Base-by-base conservation (phyloP, 2,113 vertebrate genomes). In the Manacus vitellinus region DNA sequence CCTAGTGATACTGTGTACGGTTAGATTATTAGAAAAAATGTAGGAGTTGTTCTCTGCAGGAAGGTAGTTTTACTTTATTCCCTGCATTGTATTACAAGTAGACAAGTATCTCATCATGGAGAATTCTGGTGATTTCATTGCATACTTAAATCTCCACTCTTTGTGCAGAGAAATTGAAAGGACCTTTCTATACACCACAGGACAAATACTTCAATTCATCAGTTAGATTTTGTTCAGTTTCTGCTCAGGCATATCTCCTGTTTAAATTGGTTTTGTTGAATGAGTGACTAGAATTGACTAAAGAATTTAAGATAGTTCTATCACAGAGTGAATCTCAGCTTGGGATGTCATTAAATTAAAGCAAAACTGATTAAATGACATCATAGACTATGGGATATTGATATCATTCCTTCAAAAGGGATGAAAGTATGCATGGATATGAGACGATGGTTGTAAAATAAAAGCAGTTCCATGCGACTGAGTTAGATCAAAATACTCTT, bases 61-160 rank as follows among this genome's bases (percentile, higher is more conserved):
- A 73, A 73, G 37, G n/a, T 22, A 39, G n/a, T 63, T 63, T 92
- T 63, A 28, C 31, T 94, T 95, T 94, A 72, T 88, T 93, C n/a
- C 16, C 58, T 85, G 49, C 8, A 25, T 78, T 84, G 31, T 56
- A n/a, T 61, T 81, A 62, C n/a, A 72, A 85, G 41, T 43, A 37
- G 24, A 44, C 33, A 22, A 87, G 41, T 88, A 4, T 46, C 24
- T 74, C 46, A 59, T 92, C 23, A 49, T 0, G 2, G 16, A 63
- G 8, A 85, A 72, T 79, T 89, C 33, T 3, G 65, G 12, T 83
- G 70, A 93, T 92, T 89, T 91, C 39, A 55, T 30, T 62, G 6
- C 61, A 41, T 37, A 18, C 10, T 84, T 84, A 79, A 78, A 85
- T 43, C 15, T 73, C 25, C n/a, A 33, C 5, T 56, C 49, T 92